These are phyloP conservation scores for Hemibagrus guttatus DNA, from an alignment of 2,797 vertebrate species.

Conservation along the genomic window DNA sequence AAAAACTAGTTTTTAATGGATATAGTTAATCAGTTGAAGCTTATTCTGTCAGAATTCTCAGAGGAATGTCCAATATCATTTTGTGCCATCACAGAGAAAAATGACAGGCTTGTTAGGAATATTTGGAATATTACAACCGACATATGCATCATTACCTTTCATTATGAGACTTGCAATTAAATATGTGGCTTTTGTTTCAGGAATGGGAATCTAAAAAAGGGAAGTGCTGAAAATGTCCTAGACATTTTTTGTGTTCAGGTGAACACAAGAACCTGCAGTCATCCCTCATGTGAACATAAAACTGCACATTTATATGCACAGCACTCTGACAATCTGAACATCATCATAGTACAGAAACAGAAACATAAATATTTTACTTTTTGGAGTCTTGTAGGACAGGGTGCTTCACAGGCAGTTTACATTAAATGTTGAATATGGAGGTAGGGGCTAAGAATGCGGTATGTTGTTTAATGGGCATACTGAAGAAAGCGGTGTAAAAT, in stretches of 20 bases:
- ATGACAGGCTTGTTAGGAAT: not conserved
- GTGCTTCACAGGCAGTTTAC: not conserved
- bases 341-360: not conserved
- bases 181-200: conserved; percentile 70
- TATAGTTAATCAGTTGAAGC: conserved; percentile 5
- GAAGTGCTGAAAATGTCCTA: conserved; percentile 6
- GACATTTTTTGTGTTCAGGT: not conserved
- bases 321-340: no score
- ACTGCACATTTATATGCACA: not conserved
- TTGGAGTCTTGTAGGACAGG: not conserved
- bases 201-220: conserved; percentile 96
- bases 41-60: not conserved
- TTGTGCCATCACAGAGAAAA: conserved; percentile 3
- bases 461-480: not conserved
- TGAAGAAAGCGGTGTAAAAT: not conserved
- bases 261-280: not conserved
- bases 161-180: not conserved
- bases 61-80: not conserved
- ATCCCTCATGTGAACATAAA: not conserved
- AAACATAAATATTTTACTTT: not conserved
- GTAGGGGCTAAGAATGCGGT: not conserved
- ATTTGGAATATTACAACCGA: not conserved
- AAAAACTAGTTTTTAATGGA: conserved; percentile 20
- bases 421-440: not conserved
- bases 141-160: not conserved